Evolutionary conservation across 2,113 vertebrate genomes (phyloP), one percentile per base, ranked within the genome.

Genomic region (Progne subis): DNA sequence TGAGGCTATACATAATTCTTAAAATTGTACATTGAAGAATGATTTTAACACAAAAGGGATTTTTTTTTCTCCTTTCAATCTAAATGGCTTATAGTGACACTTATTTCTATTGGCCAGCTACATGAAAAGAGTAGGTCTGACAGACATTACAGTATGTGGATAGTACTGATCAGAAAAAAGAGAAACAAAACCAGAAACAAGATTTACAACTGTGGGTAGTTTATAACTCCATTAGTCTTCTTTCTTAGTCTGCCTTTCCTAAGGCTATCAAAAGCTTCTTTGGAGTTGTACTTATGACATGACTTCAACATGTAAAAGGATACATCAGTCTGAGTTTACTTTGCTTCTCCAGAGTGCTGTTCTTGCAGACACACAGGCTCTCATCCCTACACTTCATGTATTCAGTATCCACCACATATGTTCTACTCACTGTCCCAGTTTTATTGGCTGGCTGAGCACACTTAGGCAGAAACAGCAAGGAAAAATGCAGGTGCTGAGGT

Each of bases 71-170:
- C 43, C n/a, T 75, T 87, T 91, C 31, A 47, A 24, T 55, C 75
- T 77, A 70, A 86, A 86, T 89, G 50, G 72, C 67, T 85, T 72
- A 52, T 20, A 31, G 59, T n/a, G 67, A 82, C 24, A 61, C n/a
- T 34, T 76, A 59, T 72, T 88, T 91, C 87, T 94, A 25, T 39
- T 43, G 71, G 78, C 63, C 93, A 96, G 46, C 55, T 74, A 67
- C 56, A 77, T 34, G 5, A 87, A 87, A 89, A 92, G 20, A 82
- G 72, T 60, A 65, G 34, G 25, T 65, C 60, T 85, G 82, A 47
- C 50, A 83, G 59, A 74, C 18, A 14, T 70, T 91, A 71, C 29
- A 82, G 37, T 9, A 50, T 8, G 15, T 16, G 65, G 26, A n/a
- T 49, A 72, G 49, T 31, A 26, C n/a, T 14, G 6, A 34, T 46